phyloP scores from a whole-genome alignment of 2,888 invertebrate species.

The Ornithoptera priamus region DNA sequence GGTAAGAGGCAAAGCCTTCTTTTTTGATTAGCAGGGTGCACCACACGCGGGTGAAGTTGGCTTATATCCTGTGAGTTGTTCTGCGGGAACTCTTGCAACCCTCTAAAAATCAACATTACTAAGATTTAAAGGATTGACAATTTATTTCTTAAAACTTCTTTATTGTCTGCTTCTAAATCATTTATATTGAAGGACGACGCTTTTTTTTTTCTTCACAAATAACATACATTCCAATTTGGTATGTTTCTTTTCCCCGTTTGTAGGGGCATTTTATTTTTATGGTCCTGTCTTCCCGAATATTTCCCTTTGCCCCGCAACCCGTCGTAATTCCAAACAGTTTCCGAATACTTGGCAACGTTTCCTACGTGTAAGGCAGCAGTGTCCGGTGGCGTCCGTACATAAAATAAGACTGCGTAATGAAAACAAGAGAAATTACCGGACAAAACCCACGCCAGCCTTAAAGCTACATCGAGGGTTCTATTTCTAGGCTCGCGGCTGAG shows the following conservation, averaged over 20 bases:
- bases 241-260: conserved; percentile 53
- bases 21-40: no score
- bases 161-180: neutral
- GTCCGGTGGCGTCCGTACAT: conserved; percentile 38
- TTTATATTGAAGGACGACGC: conserved; percentile 8
- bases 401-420: conserved; percentile 40
- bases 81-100: no score
- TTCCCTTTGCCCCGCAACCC: conserved; percentile 47
- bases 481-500: neutral
- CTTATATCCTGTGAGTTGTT: no score
- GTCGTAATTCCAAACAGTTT: conserved; percentile 52
- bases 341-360: conserved; percentile 53
- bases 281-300: conserved; percentile 58
- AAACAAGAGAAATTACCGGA: conserved; percentile 34
- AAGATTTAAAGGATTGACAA: neutral
- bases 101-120: no score
- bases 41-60: no score
- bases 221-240: conserved; percentile 54
- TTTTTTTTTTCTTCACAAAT: conserved; percentile 32
- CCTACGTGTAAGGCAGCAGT: conserved; percentile 39
- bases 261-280: conserved; percentile 65
- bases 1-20: no score
- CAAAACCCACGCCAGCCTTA: neutral
- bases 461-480: neutral
- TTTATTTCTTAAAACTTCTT: neutral